phyloP scores from a whole-genome alignment of 2,113 vertebrate genomes.

The Datnioides undecimradiatus region DNA sequence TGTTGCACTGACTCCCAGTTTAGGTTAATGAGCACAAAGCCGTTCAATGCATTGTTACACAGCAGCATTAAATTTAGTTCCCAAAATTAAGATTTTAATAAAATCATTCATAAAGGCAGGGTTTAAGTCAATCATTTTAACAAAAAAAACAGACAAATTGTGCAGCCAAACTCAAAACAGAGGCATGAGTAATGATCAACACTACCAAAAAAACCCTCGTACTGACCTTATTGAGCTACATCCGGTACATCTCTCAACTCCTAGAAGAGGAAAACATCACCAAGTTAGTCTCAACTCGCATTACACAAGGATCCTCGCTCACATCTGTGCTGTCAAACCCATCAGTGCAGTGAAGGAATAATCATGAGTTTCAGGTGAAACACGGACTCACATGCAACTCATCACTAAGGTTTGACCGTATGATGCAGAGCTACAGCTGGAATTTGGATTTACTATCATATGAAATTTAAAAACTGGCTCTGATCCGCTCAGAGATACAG shows the following conservation, averaged over 20 bases:
- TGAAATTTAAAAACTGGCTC: too few relatives aligned
- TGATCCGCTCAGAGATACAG: background rate
- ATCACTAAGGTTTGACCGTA: constrained; percentile 79
- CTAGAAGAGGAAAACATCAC: background rate
- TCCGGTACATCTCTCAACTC: background rate
- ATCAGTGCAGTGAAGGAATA: constrained; percentile 82
- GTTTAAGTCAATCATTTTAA: too few relatives aligned
- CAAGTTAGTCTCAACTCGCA: background rate
- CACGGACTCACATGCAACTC: constrained; percentile 85
- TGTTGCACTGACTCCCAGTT: too few relatives aligned
- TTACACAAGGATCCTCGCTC: fast-evolving
- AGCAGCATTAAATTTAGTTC: too few relatives aligned
- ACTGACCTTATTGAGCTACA: background rate
- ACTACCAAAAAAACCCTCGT: background rate
- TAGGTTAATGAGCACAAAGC: too few relatives aligned
- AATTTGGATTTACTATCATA: background rate
- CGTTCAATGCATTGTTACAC: too few relatives aligned
- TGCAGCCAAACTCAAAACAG: too few relatives aligned
- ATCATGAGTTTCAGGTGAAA: constrained; percentile 84
- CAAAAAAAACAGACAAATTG: too few relatives aligned
- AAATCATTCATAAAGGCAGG: too few relatives aligned
- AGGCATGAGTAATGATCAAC: too few relatives aligned
- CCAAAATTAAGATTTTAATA: too few relatives aligned
- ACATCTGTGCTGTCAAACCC: constrained; percentile 38
- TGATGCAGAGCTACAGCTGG: background rate